Evolutionary conservation across 2,888 invertebrate species (phyloP).

Genomic region (Eulithis prunata): DNA sequence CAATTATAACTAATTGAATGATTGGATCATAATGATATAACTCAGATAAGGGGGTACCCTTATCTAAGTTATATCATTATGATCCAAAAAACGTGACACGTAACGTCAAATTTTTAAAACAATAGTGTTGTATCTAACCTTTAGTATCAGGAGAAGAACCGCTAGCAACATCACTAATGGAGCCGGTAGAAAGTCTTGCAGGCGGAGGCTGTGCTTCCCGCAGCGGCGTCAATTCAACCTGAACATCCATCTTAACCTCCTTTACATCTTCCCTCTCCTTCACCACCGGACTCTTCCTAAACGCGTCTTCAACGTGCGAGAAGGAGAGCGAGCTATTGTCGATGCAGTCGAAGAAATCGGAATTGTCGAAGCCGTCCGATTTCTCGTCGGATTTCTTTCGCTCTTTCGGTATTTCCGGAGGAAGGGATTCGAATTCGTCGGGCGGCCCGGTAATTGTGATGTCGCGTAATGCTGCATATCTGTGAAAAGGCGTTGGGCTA

Average conservation of each 20-base stretch:
- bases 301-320: constrained; percentile 79
- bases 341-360: constrained; percentile 81
- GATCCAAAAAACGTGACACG: no score
- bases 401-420: constrained; percentile 77
- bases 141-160: constrained; percentile 87
- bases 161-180: constrained; percentile 86
- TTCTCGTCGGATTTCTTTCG: constrained; percentile 80
- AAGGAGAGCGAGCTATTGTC: constrained; percentile 80
- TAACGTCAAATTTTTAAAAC: no score
- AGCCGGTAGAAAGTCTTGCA: constrained; percentile 83
- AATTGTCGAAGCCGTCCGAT: constrained; percentile 81
- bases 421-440: constrained; percentile 81
- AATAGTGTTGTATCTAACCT: constrained; percentile 51
- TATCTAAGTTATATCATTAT: no score
- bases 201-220: constrained; percentile 66
- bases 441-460: constrained; percentile 87
- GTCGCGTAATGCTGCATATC: constrained; percentile 92
- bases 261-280: constrained; percentile 71
- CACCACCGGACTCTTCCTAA: constrained; percentile 75
- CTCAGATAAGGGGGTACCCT: no score
- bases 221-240: constrained; percentile 50
- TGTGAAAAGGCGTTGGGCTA: constrained; percentile 14
- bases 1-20: no score
- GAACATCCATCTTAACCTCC: constrained; percentile 56
- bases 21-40: no score